Percentiles rank a stretch among this genome's conserved stretches.
Evolutionary conservation across 2,888 invertebrate genomes (phyloP).

Genomic region (Eudasyphora cyanicolor): DNA sequence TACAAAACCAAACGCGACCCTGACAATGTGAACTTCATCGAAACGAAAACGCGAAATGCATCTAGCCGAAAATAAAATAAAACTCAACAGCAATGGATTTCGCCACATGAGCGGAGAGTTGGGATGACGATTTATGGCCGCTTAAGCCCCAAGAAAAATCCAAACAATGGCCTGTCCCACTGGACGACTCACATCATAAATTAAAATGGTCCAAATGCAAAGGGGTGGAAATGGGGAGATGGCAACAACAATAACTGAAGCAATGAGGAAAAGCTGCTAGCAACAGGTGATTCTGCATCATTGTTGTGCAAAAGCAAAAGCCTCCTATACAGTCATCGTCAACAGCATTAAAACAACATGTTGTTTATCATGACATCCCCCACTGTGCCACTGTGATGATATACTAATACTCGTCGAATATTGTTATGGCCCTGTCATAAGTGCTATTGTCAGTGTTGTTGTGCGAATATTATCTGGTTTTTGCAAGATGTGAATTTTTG

Average conservation of each 20-base stretch:
- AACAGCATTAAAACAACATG: not conserved
- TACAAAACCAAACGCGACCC: not conserved
- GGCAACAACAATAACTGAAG: not conserved
- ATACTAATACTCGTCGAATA: not conserved
- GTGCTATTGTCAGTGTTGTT: not conserved
- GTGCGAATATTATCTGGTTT: not conserved
- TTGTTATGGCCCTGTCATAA: not conserved
- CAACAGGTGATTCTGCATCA: conserved; percentile 18
- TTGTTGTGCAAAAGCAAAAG: not conserved
- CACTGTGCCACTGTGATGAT: not conserved
- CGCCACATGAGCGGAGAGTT: not conserved
- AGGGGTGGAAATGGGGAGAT: not conserved
- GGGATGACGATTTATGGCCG: conserved; percentile 12
- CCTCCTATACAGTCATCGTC: not conserved
- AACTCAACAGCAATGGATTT: not conserved
- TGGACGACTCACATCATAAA: not conserved
- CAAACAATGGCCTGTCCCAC: not conserved
- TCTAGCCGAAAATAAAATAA: not conserved
- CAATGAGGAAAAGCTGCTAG: not conserved
- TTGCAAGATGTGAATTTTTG: not conserved
- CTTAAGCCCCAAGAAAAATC: not conserved
- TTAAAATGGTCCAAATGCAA: not conserved
- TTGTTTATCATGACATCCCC: not conserved
- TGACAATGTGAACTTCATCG: not conserved
- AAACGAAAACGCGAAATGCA: not conserved